These are phyloP conservation scores for Apodemia mormo DNA, from an alignment of 2,888 invertebrate species.

Conservation along the genomic window DNA sequence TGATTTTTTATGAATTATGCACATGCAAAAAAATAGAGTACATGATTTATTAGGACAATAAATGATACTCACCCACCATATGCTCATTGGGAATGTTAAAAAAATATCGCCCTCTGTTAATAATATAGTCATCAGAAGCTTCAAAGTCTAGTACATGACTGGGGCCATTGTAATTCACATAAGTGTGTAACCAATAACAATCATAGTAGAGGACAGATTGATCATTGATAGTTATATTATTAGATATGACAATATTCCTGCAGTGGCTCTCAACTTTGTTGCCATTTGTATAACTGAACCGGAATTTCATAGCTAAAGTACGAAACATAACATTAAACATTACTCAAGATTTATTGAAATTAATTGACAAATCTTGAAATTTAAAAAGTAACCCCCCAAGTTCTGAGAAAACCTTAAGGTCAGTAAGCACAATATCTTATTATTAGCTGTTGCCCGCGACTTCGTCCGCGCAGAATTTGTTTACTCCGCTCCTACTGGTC, in stretches of 20 bases:
- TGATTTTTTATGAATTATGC: too few species aligned
- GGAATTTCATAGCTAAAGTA: constrained; percentile 67
- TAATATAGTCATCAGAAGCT: constrained; percentile 58
- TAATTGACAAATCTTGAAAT: background rate
- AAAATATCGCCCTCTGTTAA: constrained; percentile 66
- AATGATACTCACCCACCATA: constrained; percentile 65
- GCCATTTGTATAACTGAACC: constrained; percentile 55
- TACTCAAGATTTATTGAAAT: background rate
- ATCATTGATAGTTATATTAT: constrained; percentile 61
- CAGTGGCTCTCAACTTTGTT: constrained; percentile 59
- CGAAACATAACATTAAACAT: constrained; percentile 19
- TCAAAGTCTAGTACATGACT: constrained; percentile 70
- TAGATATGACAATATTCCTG: constrained; percentile 64
- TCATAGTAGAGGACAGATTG: constrained; percentile 71
- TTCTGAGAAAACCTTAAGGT: too few species aligned
- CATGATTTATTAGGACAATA: too few species aligned
- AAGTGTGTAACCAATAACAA: constrained; percentile 66
- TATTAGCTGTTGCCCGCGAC: too few species aligned
- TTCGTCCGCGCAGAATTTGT: too few species aligned
- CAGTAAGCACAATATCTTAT: too few species aligned
- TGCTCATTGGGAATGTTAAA: constrained; percentile 69
- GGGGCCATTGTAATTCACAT: constrained; percentile 53
- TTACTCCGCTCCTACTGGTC: too few species aligned
- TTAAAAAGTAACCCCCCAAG: too few species aligned
- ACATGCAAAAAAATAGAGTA: too few species aligned